Evolutionary conservation across 2,888 invertebrate species (phyloP), one percentile per base, ranked within the genome.

Genomic region (Ormyrus pomaceus): DNA sequence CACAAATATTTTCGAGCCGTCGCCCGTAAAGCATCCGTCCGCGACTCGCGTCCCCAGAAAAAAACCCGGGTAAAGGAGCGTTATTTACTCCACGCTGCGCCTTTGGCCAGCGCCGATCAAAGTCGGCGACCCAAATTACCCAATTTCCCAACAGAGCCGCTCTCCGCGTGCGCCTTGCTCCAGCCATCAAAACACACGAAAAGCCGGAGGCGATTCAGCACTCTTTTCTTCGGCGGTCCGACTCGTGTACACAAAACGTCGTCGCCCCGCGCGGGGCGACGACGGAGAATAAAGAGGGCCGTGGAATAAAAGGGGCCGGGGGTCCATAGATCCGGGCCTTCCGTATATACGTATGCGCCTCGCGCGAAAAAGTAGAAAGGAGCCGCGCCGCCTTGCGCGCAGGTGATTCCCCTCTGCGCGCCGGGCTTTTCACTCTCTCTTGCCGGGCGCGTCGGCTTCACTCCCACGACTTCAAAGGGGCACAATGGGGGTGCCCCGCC

Each of bases 401-500:
- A 58, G 66, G 58, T 70, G 79, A 70, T 74, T 45, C 64, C 46
- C 62, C 59, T 56, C 51, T 48, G 65, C 8, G 59, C 46, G 46
- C 48, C 13, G 46, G 6, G 50, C 59, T 65, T 59, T 72, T 72
- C 64, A 55, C 13, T 45, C 56, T 34, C 19, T 19, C 19, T 19
- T 13, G 19, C 46, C 19, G 34, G 10, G 7, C 6, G 45, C 59
- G 77, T 50, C 73, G 66, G 61, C 74, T 79, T 82, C 83, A 84
- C 84, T 83, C 83, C 83, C 83, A 84, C 84, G 82, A 82, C 59
- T 81, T 81, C 74, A 81, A 73, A 82, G 81, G 82, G 61, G 77
- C 68, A 75, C 59, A 77, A 74, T 74, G 64, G 77, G 77, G 34
- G 51, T 45, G 10, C 64, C 46, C 64, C 55, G 53, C 46, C 50